Evolutionary conservation across 2,797 vertebrate species (phyloP).

Genomic region (Taeniopygia guttata): DNA sequence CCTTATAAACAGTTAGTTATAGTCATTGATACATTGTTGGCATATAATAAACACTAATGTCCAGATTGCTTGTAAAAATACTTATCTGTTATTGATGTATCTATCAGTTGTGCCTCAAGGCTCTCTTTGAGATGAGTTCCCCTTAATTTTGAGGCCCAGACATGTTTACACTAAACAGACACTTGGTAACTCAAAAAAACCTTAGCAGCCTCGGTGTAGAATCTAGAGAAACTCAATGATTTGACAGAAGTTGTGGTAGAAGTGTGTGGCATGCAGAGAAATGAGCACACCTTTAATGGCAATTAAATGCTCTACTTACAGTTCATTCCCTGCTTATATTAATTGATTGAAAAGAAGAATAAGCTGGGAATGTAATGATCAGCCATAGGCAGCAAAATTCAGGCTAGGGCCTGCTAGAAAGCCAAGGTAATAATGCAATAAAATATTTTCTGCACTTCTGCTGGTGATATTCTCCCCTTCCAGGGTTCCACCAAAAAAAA

Average conservation of each 20-base stretch:
- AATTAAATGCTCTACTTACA: neutral
- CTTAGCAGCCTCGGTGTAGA: neutral
- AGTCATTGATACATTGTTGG: slow-evolving; percentile 50
- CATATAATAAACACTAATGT: slow-evolving; percentile 42
- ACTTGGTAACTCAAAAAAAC: neutral
- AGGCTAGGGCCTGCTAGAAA: neutral
- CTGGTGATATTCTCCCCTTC: neutral
- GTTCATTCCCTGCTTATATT: neutral
- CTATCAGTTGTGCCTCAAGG: slow-evolving; percentile 15
- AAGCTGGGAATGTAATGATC: neutral
- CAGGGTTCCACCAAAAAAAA: neutral
- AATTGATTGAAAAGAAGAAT: neutral
- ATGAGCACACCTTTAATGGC: neutral
- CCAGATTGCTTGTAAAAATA: slow-evolving; percentile 58
- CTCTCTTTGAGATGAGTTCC: neutral
- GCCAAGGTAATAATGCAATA: neutral
- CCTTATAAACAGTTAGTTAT: slow-evolving; percentile 54
- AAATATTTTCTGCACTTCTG: neutral
- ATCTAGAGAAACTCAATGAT: neutral
- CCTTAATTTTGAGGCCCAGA: neutral
- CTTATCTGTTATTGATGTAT: slow-evolving; percentile 34
- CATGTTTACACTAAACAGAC: neutral
- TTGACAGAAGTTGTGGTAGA: neutral
- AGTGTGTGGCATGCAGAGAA: neutral
- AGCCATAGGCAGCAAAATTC: neutral